These are phyloP conservation scores for Heliangelus exortis DNA, from an alignment of 2,797 vertebrate species.

Conservation along the genomic window DNA sequence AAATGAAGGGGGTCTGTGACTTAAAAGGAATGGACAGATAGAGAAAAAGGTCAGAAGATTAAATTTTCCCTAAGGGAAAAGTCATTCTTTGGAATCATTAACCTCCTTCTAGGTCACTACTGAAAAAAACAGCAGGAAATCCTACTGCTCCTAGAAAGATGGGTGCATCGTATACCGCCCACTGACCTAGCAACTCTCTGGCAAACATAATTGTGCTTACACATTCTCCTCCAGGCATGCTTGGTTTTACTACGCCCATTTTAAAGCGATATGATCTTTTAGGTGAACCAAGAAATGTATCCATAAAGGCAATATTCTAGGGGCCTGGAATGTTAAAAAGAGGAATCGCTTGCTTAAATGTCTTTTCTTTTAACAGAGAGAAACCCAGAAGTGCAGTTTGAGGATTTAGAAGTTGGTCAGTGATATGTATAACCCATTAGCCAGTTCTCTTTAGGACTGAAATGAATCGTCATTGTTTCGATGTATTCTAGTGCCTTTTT, in stretches of 20 bases:
- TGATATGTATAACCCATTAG: background rate
- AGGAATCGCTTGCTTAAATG: background rate
- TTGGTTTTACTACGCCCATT: constrained; percentile 68
- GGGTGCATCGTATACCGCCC: constrained; percentile 72
- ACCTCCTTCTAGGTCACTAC: constrained; percentile 82
- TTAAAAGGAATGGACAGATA: constrained; percentile 82
- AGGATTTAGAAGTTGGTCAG: background rate
- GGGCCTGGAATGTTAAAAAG: background rate
- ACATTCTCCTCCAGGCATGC: constrained; percentile 65
- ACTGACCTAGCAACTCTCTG: constrained; percentile 68
- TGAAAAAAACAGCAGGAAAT: constrained; percentile 80
- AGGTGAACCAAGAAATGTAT: constrained; percentile 55
- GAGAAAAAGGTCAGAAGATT: constrained; percentile 81
- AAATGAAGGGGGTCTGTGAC: constrained; percentile 78
- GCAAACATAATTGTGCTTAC: constrained; percentile 57
- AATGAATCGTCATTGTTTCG: background rate
- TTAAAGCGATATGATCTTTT: constrained; percentile 71
- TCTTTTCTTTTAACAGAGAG: background rate
- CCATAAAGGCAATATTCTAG: constrained; percentile 38
- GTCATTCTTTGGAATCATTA: constrained; percentile 82
- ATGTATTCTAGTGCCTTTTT: background rate
- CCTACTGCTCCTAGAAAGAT: constrained; percentile 71
- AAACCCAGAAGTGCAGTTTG: background rate
- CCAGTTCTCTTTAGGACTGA: background rate
- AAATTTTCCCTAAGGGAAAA: constrained; percentile 82